Conservation (phyloP, 2,113 vertebrate genomes). For the Elanoides forficatus region DNA sequence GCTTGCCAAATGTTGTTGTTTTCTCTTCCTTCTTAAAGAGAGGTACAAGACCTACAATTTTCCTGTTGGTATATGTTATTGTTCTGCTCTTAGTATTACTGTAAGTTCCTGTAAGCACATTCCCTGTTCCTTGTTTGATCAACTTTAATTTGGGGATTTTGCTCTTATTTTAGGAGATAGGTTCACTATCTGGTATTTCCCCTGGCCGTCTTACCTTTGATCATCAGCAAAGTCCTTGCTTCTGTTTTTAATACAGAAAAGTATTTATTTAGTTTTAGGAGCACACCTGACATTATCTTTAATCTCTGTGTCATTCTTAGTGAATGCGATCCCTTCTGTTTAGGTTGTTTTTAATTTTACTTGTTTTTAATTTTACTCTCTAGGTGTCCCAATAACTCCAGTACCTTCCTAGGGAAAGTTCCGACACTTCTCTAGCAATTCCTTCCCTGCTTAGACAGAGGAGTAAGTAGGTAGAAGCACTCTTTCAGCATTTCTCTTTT, state of each 20-base stretch:
- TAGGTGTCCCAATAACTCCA: background rate
- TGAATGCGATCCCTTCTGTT: background rate
- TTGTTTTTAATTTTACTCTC: background rate
- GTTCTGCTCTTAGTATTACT: background rate
- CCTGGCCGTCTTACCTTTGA: background rate
- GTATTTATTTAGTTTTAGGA: background rate
- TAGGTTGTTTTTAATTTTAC: background rate
- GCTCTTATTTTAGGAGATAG: background rate
- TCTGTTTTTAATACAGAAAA: background rate
- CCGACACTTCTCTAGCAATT: background rate
- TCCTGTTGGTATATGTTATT: background rate
- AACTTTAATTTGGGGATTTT: background rate
- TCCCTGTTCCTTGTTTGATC: background rate
- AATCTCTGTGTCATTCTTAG: background rate
- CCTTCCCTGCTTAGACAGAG: background rate
- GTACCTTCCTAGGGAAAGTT: background rate
- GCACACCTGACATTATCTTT: background rate
- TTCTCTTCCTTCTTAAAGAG: background rate
- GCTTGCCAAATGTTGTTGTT: background rate
- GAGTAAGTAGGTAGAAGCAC: background rate
- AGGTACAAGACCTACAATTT: background rate
- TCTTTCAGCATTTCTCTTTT: background rate
- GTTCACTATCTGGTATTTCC: background rate
- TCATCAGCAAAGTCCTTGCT: background rate
- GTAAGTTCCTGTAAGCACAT: background rate